phyloP scores from a whole-genome alignment of 2,888 invertebrate species.

The Iphiclides podalirius region DNA sequence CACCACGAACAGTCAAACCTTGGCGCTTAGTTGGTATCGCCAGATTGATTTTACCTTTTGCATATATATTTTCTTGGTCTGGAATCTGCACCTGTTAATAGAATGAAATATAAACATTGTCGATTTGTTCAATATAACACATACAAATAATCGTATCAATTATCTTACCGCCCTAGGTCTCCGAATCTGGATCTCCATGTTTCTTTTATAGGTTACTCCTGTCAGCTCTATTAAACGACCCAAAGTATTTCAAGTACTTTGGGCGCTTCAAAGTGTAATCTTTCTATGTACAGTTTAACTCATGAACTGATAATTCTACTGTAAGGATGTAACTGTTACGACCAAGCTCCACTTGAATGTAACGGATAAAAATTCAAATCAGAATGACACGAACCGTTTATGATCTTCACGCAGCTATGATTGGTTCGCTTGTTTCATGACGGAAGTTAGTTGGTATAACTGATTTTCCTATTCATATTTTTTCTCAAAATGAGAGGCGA shows the following conservation, averaged over 20 bases:
- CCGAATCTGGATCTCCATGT: slow-evolving; percentile 58
- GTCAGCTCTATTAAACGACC: slow-evolving; percentile 1
- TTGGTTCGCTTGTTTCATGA: slow-evolving; percentile 24
- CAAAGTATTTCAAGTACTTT: slow-evolving; percentile 15
- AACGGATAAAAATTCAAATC: slow-evolving; percentile 31
- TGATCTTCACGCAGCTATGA: slow-evolving; percentile 18
- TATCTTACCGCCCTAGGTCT: slow-evolving; percentile 55
- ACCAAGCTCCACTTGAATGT: slow-evolving; percentile 26
- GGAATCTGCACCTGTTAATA: slow-evolving; percentile 48
- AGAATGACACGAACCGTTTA: slow-evolving; percentile 14
- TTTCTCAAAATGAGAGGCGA: too few relatives aligned
- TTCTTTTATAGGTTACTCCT: slow-evolving; percentile 21
- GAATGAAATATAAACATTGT: slow-evolving; percentile 8
- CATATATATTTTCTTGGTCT: slow-evolving; percentile 65
- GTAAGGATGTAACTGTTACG: background rate
- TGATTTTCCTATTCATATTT: background rate
- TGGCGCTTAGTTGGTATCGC: slow-evolving; percentile 49
- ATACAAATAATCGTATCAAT: background rate
- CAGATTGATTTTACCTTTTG: slow-evolving; percentile 51
- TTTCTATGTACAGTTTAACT: background rate
- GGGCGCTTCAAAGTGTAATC: slow-evolving; percentile 3
- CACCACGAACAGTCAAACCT: slow-evolving; percentile 57
- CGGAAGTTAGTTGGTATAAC: slow-evolving; percentile 2
- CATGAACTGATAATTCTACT: background rate
- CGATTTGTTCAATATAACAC: background rate